These are phyloP conservation scores for Oxyteleia sp. DNA, from an alignment of 2,888 invertebrate genomes.

Conservation along the genomic window DNA sequence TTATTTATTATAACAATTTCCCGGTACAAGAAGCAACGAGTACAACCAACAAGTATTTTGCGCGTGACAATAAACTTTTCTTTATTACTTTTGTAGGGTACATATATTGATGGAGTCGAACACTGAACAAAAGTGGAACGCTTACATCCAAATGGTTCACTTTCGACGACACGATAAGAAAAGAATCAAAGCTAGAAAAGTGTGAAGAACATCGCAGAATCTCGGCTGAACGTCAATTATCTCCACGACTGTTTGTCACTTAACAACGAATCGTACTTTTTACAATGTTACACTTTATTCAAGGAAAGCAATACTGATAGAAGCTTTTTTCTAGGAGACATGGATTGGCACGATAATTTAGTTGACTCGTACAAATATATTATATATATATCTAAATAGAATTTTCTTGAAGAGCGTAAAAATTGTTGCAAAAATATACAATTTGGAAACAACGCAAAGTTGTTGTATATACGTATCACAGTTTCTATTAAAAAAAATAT, in stretches of 20 bases:
- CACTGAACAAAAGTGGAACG: conserved; percentile 29
- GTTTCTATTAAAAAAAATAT: conserved; percentile 28
- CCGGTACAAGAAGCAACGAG: conserved; percentile 30
- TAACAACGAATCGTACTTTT: neutral
- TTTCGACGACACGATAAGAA: neutral
- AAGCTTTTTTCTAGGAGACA: neutral
- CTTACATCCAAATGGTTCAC: neutral
- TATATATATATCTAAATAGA: conserved; percentile 27
- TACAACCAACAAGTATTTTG: conserved; percentile 27
- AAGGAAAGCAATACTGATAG: conserved; percentile 16
- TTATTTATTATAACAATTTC: conserved; percentile 13
- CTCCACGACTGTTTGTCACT: conserved; percentile 14
- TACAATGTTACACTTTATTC: conserved; percentile 11
- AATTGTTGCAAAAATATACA: conserved; percentile 61
- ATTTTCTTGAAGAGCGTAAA: conserved; percentile 7
- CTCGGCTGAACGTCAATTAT: conserved; percentile 24
- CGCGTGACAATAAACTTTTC: neutral
- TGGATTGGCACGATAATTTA: conserved; percentile 46
- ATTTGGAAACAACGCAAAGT: conserved; percentile 41
- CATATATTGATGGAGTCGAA: conserved; percentile 5
- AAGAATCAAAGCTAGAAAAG: conserved; percentile 2
- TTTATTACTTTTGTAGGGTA: neutral
- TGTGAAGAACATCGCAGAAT: neutral
- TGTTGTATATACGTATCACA: conserved; percentile 37
- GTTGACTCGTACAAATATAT: conserved; percentile 40